A percentile compares a stretch with the other conserved stretches of the same genome.
phyloP scores from a whole-genome alignment of 1,140 invertebrate species.

The Hesperophylax magnus region DNA sequence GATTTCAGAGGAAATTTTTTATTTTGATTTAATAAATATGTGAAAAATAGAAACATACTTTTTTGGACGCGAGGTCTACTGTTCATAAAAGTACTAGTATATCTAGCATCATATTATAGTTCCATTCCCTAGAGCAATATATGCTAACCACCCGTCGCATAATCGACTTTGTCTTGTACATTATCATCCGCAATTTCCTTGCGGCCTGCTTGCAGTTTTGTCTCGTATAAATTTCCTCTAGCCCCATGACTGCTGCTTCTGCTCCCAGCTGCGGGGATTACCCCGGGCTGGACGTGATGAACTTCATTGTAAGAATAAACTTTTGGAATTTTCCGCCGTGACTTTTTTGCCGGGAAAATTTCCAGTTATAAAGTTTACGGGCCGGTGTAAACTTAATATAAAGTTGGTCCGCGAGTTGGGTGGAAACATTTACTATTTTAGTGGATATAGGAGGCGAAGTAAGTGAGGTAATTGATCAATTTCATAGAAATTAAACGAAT shows the following conservation, averaged over 20 bases:
- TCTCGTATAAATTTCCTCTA: background rate
- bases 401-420: constrained; percentile 44
- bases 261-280: background rate
- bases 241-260: background rate
- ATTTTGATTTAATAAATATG: too few relatives aligned
- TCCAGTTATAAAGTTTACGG: constrained; percentile 56
- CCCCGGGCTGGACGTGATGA: constrained; percentile 33
- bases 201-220: background rate
- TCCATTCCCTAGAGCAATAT: too few relatives aligned
- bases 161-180: background rate
- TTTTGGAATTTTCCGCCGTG: constrained; percentile 49
- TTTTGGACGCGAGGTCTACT: too few relatives aligned
- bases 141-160: background rate
- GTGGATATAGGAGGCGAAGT: too few relatives aligned
- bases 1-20: too few relatives aligned
- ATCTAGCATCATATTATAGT: too few relatives aligned
- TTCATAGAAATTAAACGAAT: too few relatives aligned
- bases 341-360: constrained; percentile 52
- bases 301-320: constrained; percentile 44
- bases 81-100: too few relatives aligned
- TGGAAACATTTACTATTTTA: background rate
- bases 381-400: constrained; percentile 55
- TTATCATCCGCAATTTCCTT: background rate
- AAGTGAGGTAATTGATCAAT: too few relatives aligned
- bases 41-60: too few relatives aligned